Conservation (phyloP, 2,797 vertebrate species). For the Brotula barbata region DNA sequence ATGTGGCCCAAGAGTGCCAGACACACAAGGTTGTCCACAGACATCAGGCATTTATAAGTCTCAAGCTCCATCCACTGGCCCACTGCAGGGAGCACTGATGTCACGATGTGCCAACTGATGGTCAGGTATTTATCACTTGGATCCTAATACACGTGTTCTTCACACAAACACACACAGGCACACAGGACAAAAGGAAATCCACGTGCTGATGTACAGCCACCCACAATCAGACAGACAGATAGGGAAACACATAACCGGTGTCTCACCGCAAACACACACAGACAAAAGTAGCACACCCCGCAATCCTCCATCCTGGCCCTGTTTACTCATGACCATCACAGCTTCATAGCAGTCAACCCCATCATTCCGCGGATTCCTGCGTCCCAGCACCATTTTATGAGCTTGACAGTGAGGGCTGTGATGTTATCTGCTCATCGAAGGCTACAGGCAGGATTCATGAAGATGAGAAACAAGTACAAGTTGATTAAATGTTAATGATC, state of each 20-base stretch:
- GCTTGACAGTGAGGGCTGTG: slow-evolving; percentile 22
- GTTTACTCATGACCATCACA: slow-evolving; percentile 72
- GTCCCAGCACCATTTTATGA: slow-evolving; percentile 52
- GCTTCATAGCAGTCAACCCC: slow-evolving; percentile 61
- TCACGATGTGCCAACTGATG: slow-evolving; percentile 8
- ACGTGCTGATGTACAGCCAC: slow-evolving; percentile 43
- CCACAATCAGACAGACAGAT: slow-evolving; percentile 72
- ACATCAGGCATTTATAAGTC: slow-evolving; percentile 3
- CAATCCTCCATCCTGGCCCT: slow-evolving; percentile 59
- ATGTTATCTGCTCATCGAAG: slow-evolving; percentile 20
- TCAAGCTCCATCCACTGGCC: neutral
- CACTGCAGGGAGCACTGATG: neutral
- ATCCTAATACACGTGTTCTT: slow-evolving; percentile 27
- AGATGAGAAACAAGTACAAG: too few relatives aligned
- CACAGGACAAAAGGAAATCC: slow-evolving; percentile 37
- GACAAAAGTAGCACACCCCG: slow-evolving; percentile 62
- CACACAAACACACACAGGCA: slow-evolving; percentile 6
- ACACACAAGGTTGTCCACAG: slow-evolving; percentile 4
- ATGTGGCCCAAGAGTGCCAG: slow-evolving; percentile 21
- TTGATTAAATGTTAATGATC: neutral
- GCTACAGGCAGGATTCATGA: neutral
- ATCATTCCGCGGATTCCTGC: slow-evolving; percentile 70
- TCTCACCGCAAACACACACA: slow-evolving; percentile 69
- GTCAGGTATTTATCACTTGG: neutral
- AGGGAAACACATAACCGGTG: slow-evolving; percentile 70